These are phyloP conservation scores for Stomatorhinus walkeri DNA, from an alignment of 2,797 vertebrate genomes.

Conservation along the genomic window DNA sequence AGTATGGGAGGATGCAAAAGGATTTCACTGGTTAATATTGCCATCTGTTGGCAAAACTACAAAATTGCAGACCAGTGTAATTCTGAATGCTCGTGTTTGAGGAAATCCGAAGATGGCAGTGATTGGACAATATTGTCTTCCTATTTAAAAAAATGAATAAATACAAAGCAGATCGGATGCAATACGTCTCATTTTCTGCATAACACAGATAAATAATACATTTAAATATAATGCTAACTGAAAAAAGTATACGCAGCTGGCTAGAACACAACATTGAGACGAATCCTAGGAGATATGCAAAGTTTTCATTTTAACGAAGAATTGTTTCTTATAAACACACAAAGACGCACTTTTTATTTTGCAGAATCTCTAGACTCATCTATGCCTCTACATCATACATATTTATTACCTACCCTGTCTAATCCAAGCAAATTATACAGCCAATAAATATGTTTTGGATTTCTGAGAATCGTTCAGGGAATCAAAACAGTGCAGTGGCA, in stretches of 20 bases:
- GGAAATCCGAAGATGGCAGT: not conserved
- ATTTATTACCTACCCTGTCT: slow-evolving; percentile 10
- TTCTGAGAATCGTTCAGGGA: slow-evolving; percentile 25
- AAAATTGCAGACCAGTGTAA: not conserved
- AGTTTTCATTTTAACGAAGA: not conserved
- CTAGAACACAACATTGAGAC: not conserved
- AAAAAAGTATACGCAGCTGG: not conserved
- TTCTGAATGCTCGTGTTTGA: not conserved
- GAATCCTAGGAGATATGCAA: not conserved
- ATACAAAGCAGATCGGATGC: not conserved
- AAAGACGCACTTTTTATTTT: slow-evolving; percentile 6
- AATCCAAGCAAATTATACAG: slow-evolving; percentile 18
- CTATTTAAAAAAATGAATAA: not conserved
- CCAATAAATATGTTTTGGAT: slow-evolving; percentile 26
- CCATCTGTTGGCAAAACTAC: slow-evolving; percentile 39
- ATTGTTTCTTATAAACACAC: not conserved
- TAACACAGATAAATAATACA: not conserved
- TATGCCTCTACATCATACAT: not conserved
- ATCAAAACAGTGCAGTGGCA: slow-evolving; percentile 26
- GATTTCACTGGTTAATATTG: slow-evolving; percentile 38
- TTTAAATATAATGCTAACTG: not conserved
- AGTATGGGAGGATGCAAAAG: not conserved
- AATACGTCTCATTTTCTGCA: not conserved
- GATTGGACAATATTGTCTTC: not conserved
- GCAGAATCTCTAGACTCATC: slow-evolving; percentile 6